Evolutionary conservation across 2,113 vertebrate genomes (phyloP).

Genomic region (Aramus guarauna): DNA sequence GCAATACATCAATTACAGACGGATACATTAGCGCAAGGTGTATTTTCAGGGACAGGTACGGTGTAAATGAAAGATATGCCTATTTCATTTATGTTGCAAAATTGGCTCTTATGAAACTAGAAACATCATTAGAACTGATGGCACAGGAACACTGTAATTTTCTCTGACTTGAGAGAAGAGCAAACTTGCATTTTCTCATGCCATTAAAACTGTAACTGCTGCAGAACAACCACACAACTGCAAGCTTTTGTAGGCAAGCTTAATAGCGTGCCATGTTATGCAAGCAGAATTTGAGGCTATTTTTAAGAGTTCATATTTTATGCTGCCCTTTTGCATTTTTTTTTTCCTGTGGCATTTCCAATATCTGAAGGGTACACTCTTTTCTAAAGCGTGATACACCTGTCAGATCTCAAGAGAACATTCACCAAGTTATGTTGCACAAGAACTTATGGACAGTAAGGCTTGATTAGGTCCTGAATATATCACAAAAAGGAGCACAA

Average conservation of each 20-base stretch:
- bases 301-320: conserved; percentile 48
- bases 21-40: not conserved
- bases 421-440: not conserved
- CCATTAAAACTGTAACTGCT: not conserved
- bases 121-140: conserved; percentile 44
- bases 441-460: not conserved
- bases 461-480: conserved; percentile 6
- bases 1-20: conserved; percentile 14
- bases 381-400: not conserved
- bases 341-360: not conserved
- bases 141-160: conserved; percentile 48
- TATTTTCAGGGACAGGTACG: not conserved
- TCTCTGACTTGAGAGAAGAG: conserved; percentile 32
- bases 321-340: conserved; percentile 13
- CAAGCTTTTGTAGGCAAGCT: conserved; percentile 2
- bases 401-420: conserved; percentile 5
- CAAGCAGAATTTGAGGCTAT: conserved; percentile 25
- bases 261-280: conserved; percentile 5
- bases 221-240: not conserved
- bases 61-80: conserved; percentile 28
- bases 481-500: not conserved
- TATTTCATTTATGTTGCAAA: conserved; percentile 41
- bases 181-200: conserved; percentile 37
- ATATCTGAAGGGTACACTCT: not conserved
- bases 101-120: conserved; percentile 17